Conservation (phyloP, 2,797 vertebrate genomes). For the Poecile montanus region DNA sequence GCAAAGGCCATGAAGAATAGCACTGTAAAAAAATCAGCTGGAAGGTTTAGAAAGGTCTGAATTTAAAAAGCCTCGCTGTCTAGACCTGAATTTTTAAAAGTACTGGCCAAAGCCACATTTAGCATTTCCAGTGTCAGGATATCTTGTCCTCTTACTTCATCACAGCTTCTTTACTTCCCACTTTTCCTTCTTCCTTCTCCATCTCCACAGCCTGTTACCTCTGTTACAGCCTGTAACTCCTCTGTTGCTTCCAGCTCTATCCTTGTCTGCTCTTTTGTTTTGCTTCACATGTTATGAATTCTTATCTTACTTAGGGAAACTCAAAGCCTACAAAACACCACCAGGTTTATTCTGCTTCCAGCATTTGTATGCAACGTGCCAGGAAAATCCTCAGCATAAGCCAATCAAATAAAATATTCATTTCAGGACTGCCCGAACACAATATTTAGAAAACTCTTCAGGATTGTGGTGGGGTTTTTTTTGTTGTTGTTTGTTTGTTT, state of each 20-base stretch:
- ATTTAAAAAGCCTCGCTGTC: not conserved
- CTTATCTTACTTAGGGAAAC: not conserved
- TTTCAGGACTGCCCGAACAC: not conserved
- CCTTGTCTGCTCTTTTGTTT: not conserved
- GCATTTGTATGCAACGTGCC: not conserved
- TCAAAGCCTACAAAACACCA: not conserved
- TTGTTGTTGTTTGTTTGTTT: not conserved
- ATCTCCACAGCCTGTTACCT: not conserved
- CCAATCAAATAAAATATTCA: not conserved
- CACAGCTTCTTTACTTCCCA: not conserved
- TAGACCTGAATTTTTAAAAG: not conserved
- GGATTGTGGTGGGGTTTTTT: accelerated
- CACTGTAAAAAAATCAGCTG: not conserved
- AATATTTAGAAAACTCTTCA: not conserved
- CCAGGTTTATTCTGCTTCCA: not conserved
- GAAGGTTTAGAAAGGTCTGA: not conserved
- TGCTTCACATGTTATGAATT: not conserved
- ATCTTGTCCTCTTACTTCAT: not conserved
- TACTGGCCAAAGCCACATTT: not conserved
- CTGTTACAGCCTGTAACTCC: not conserved
- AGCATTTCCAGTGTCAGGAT: not conserved
- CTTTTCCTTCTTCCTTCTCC: not conserved
- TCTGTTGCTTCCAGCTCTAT: not conserved
- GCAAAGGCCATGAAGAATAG: not conserved
- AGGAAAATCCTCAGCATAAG: not conserved